phyloP scores from a whole-genome alignment of 2,113 vertebrate species.

The Erythrolamprus reginae region DNA sequence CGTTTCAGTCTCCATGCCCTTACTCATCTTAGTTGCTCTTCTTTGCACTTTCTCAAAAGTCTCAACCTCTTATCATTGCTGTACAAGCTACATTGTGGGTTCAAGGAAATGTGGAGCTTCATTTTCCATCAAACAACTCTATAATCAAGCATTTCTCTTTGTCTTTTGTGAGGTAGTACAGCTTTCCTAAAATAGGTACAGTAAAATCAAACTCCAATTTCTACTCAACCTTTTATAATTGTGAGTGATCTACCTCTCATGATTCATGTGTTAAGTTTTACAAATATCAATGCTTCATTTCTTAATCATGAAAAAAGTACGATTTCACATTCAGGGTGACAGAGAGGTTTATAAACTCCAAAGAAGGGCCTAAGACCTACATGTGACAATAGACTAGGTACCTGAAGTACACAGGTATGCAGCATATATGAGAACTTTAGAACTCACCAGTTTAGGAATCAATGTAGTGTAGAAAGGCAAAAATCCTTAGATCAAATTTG shows the following conservation, averaged over 20 bases:
- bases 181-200: not conserved
- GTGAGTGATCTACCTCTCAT: not conserved
- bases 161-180: not conserved
- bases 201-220: not conserved
- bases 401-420: not conserved
- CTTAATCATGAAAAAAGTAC: not conserved
- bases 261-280: not conserved
- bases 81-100: not conserved
- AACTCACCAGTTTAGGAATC: not conserved
- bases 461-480: not conserved
- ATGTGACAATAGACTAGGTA: not conserved
- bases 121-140: not conserved
- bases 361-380: not conserved
- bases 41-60: no score
- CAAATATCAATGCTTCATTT: not conserved
- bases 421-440: not conserved
- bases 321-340: not conserved
- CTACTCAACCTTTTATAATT: not conserved
- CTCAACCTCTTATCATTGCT: not conserved
- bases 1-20: no score
- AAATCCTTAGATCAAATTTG: not conserved
- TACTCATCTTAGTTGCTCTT: no score
- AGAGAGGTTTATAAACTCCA: not conserved
- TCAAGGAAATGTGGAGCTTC: not conserved
- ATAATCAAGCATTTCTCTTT: not conserved